Conservation (phyloP, 2,113 vertebrate genomes). For the Asarcornis scutulata region DNA sequence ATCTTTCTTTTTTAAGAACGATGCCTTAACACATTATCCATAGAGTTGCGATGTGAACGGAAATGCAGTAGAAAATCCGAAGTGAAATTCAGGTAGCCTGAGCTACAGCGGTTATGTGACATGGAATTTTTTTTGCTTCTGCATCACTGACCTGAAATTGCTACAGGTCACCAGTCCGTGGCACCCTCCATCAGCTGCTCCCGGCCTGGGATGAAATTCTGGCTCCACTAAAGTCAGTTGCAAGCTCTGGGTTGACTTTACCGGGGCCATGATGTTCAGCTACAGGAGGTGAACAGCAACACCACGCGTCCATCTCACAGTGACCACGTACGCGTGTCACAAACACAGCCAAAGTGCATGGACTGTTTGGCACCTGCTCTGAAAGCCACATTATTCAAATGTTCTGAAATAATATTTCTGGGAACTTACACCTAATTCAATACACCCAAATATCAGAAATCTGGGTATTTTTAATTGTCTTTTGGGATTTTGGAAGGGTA, state of each 20-base stretch:
- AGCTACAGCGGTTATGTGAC: neutral
- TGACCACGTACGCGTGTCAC: accelerated
- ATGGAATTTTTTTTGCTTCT: neutral
- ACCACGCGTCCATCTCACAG: accelerated
- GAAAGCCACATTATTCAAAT: too few species aligned
- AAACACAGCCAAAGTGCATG: neutral
- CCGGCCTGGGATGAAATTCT: neutral
- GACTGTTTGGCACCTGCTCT: neutral
- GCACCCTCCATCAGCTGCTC: neutral
- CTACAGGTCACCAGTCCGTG: neutral
- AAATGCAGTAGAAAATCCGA: neutral
- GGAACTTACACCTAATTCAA: neutral
- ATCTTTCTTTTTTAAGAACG: neutral
- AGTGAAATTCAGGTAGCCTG: neutral
- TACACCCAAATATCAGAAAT: neutral
- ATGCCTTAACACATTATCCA: neutral
- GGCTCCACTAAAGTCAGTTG: accelerated
- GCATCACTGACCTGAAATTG: neutral
- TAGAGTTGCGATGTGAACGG: neutral
- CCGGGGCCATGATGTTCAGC: accelerated
- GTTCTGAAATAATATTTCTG: neutral
- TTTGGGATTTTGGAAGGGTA: neutral
- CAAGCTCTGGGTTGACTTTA: neutral
- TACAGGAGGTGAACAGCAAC: accelerated
- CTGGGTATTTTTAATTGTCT: neutral